Evolutionary conservation across 2,113 vertebrate genomes (phyloP).

Genomic region (Nematolebias whitei): DNA sequence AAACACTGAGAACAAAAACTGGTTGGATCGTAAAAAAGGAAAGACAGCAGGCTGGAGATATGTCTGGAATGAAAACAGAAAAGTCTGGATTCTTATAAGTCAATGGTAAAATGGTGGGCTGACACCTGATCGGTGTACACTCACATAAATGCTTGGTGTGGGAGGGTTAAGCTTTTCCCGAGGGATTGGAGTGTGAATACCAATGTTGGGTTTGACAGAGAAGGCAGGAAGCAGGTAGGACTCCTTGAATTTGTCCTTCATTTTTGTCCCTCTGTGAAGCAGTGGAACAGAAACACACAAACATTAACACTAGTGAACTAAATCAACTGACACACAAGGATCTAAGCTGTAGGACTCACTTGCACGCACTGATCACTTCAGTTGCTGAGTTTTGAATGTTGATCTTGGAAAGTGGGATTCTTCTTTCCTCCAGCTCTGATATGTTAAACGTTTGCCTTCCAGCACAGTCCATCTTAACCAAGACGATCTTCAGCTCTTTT

Average conservation of each 20-base stretch:
- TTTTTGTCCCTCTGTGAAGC: conserved; percentile 74
- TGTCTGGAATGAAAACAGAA: too few relatives aligned
- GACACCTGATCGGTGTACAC: conserved; percentile 40
- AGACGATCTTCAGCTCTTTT: conserved; percentile 88
- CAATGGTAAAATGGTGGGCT: too few relatives aligned
- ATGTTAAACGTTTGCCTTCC: conserved; percentile 85
- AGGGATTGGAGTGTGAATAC: conserved; percentile 73
- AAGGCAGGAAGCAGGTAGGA: conserved; percentile 85
- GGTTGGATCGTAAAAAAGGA: too few relatives aligned
- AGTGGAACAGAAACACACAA: not conserved
- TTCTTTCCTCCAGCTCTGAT: conserved; percentile 82
- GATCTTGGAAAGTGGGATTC: conserved; percentile 79
- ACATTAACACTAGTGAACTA: not conserved
- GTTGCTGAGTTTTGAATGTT: conserved; percentile 83
- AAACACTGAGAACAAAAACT: too few relatives aligned
- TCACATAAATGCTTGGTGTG: conserved; percentile 92
- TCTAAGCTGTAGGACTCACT: conserved; percentile 74
- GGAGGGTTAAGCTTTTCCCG: conserved; percentile 90
- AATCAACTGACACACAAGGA: not conserved
- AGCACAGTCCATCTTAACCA: conserved; percentile 85
- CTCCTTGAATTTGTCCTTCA: conserved; percentile 86
- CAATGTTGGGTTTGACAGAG: conserved; percentile 86
- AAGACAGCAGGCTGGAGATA: too few relatives aligned
- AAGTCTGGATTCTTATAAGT: too few relatives aligned
- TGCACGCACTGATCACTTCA: conserved; percentile 86